Percentiles rank a stretch among this genome's conserved stretches.
Evolutionary conservation across 1,140 invertebrate species (phyloP).

Genomic region (Drosophila teissieri): DNA sequence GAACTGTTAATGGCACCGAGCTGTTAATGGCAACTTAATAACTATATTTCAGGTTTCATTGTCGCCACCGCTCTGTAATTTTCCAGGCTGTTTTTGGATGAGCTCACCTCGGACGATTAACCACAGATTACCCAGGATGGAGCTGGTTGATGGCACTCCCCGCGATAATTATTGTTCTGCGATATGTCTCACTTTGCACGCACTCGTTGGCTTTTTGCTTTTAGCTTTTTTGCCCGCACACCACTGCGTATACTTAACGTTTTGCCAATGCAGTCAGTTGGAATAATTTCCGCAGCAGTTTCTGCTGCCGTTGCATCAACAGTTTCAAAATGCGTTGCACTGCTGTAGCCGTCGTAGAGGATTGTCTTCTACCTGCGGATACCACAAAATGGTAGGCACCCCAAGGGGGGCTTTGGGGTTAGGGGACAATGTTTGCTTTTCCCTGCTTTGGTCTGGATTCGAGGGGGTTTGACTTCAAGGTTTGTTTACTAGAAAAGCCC

Average conservation of each 20-base stretch:
- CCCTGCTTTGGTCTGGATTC: slow-evolving; percentile 18
- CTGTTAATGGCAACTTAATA: slow-evolving; percentile 67
- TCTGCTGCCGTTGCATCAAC: slow-evolving; percentile 84
- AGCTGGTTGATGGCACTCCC: slow-evolving; percentile 49
- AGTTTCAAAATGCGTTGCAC: slow-evolving; percentile 82
- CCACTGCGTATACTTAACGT: slow-evolving; percentile 63
- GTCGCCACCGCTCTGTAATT: slow-evolving; percentile 10
- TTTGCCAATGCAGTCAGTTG: slow-evolving; percentile 68
- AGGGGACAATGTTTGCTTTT: slow-evolving; percentile 1
- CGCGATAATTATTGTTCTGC: slow-evolving; percentile 26
- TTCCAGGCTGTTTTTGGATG: slow-evolving; percentile 5
- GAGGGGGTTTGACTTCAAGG: slow-evolving; percentile 22
- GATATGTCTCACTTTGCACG: slow-evolving; percentile 5
- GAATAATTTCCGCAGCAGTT: slow-evolving; percentile 77
- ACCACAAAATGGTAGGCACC: not conserved
- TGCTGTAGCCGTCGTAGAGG: slow-evolving; percentile 82
- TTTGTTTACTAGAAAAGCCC: slow-evolving; percentile 29
- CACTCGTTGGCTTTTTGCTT: slow-evolving; percentile 5
- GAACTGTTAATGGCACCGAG: slow-evolving; percentile 20
- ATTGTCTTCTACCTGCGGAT: slow-evolving; percentile 51
- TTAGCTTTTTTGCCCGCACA: slow-evolving; percentile 5
- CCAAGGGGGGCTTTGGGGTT: not conserved
- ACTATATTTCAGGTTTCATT: slow-evolving; percentile 47
- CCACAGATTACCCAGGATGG: slow-evolving; percentile 84
- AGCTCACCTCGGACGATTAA: slow-evolving; percentile 77